phyloP scores from a whole-genome alignment of 2,888 invertebrate genomes.

The Hoplodrina blanda region DNA sequence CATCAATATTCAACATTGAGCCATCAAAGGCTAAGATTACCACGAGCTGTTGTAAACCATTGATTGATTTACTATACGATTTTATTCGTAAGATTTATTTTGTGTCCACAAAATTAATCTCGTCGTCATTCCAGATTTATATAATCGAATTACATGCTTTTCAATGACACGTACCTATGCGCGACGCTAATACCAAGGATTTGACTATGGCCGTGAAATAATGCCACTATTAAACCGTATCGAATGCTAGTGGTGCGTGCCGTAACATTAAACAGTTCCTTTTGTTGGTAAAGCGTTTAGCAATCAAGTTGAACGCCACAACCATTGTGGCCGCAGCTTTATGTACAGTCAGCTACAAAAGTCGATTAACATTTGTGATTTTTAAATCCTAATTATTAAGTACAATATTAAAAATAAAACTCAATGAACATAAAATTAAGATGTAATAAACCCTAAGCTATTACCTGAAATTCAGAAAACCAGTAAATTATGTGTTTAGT shows the following conservation, averaged over 20 bases:
- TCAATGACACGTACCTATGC: constrained; percentile 63
- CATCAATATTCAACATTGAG: constrained; percentile 45
- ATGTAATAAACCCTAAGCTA: no score
- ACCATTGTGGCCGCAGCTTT: constrained; percentile 76
- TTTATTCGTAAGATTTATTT: constrained; percentile 52
- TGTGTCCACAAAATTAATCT: constrained; percentile 61
- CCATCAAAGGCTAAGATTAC: constrained; percentile 45
- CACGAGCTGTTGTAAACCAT: constrained; percentile 40
- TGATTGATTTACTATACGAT: constrained; percentile 58
- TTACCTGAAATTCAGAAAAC: no score
- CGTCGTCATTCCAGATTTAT: constrained; percentile 58
- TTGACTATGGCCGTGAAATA: constrained; percentile 69
- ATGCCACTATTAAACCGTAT: constrained; percentile 73
- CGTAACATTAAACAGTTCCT: constrained; percentile 86
- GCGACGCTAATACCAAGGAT: constrained; percentile 70
- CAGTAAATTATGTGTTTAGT: no score
- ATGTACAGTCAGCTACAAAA: no score
- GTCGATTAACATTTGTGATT: no score
- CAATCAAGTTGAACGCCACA: constrained; percentile 78
- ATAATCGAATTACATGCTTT: constrained; percentile 66
- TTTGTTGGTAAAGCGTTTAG: constrained; percentile 83
- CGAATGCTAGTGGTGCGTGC: constrained; percentile 83
- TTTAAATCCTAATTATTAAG: no score
- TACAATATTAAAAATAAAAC: no score
- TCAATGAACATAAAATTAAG: no score